Conservation (phyloP, 2,888 invertebrate genomes). For the Stramonita haemastoma region DNA sequence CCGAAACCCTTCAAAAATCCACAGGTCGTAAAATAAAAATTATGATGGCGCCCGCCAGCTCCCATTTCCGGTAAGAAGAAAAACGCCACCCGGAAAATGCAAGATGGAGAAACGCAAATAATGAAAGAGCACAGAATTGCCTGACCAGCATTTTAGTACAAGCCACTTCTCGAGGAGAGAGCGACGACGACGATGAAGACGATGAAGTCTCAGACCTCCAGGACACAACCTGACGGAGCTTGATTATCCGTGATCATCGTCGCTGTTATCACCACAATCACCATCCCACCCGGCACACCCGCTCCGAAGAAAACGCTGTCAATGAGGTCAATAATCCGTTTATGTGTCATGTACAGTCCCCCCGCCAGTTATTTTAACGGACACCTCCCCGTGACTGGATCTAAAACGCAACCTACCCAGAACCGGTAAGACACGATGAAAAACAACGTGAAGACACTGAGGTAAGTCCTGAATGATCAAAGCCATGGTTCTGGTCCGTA, state of each 20-base stretch:
- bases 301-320: conserved; percentile 1
- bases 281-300: background rate
- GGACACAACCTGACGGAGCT: background rate
- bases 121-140: background rate
- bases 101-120: background rate
- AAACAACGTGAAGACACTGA: background rate
- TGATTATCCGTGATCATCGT: background rate
- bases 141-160: conserved; percentile 10
- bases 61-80: conserved; percentile 18
- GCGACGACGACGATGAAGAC: background rate
- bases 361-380: no score
- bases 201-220: conserved; percentile 15
- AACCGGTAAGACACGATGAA: background rate
- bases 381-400: background rate
- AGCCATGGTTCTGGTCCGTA: conserved; percentile 1
- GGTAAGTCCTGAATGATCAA: background rate
- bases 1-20: background rate
- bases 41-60: background rate
- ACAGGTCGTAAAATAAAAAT: background rate
- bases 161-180: background rate
- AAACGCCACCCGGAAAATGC: background rate
- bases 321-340: background rate
- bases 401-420: background rate
- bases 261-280: background rate
- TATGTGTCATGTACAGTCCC: background rate